A percentile compares a stretch with the other conserved stretches of the same genome.
These are phyloP conservation scores for Scartelaos histophorus DNA, from an alignment of 2,113 vertebrate genomes.

Conservation along the genomic window DNA sequence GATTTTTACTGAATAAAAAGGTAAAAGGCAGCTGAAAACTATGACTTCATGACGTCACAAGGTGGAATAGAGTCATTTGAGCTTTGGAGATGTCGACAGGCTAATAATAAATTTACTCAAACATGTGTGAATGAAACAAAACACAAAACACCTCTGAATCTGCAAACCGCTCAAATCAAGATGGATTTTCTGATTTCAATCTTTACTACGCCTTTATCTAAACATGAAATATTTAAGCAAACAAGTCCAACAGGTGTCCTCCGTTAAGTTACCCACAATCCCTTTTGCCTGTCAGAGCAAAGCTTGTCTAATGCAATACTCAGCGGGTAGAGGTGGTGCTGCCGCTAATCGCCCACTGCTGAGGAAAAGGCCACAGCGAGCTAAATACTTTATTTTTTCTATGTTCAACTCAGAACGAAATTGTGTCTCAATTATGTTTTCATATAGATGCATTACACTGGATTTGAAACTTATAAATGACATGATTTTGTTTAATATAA, in stretches of 20 bases:
- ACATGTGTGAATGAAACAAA: too few relatives aligned
- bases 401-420: not conserved
- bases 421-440: not conserved
- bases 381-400: not conserved
- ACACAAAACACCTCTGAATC: too few relatives aligned
- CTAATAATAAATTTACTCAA: too few relatives aligned
- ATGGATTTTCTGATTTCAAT: not conserved
- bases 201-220: not conserved
- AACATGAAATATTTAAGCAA: not conserved
- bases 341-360: not conserved
- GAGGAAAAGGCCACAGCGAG: not conserved
- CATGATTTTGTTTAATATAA: too few relatives aligned
- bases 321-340: not conserved
- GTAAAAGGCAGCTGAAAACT: too few relatives aligned
- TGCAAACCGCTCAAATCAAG: not conserved
- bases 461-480: not conserved
- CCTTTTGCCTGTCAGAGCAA: not conserved
- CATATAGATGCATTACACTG: not conserved
- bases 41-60: too few relatives aligned
- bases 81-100: too few relatives aligned
- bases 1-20: too few relatives aligned
- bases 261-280: not conserved
- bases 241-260: not conserved
- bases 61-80: too few relatives aligned
- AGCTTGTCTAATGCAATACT: not conserved